A percentile compares a stretch with the other conserved stretches of the same genome.
phyloP scores from a whole-genome alignment of 2,113 vertebrate genomes.

The Misgurnus mizolepis region DNA sequence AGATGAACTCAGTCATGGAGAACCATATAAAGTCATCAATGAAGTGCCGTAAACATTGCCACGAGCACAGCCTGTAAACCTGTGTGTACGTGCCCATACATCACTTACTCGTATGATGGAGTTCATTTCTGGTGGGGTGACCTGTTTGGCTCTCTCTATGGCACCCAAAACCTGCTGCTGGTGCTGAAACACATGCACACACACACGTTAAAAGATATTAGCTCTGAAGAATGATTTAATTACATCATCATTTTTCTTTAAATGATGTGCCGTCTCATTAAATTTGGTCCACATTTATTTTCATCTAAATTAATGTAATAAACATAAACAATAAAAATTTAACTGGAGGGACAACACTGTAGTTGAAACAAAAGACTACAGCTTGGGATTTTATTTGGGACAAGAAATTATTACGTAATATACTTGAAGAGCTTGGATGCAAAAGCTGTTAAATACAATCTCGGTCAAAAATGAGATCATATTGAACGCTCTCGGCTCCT shows the following conservation, averaged over 20 bases:
- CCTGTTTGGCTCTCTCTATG: slow-evolving; percentile 96
- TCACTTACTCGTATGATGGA: slow-evolving; percentile 93
- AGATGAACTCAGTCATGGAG: too few species aligned
- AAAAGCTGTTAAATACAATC: too few species aligned
- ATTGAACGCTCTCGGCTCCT: too few species aligned
- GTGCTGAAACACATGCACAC: slow-evolving; percentile 74
- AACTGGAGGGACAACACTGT: too few species aligned
- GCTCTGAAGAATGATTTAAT: neutral
- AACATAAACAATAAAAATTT: too few species aligned
- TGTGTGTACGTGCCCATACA: slow-evolving; percentile 58
- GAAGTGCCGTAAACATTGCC: neutral
- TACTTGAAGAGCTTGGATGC: too few species aligned
- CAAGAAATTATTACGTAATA: too few species aligned
- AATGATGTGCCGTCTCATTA: neutral
- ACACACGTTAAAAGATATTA: neutral
- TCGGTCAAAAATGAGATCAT: too few species aligned
- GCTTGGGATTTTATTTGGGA: too few species aligned
- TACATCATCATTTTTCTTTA: neutral
- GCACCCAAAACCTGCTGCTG: slow-evolving; percentile 98
- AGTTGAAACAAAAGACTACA: too few species aligned
- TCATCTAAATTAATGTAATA: too few species aligned
- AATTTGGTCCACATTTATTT: neutral
- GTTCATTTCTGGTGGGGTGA: slow-evolving; percentile 96
- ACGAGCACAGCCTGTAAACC: neutral
- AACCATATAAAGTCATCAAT: neutral